Evolutionary conservation across 2,888 invertebrate genomes (phyloP).

Genomic region (Phania funesta): DNA sequence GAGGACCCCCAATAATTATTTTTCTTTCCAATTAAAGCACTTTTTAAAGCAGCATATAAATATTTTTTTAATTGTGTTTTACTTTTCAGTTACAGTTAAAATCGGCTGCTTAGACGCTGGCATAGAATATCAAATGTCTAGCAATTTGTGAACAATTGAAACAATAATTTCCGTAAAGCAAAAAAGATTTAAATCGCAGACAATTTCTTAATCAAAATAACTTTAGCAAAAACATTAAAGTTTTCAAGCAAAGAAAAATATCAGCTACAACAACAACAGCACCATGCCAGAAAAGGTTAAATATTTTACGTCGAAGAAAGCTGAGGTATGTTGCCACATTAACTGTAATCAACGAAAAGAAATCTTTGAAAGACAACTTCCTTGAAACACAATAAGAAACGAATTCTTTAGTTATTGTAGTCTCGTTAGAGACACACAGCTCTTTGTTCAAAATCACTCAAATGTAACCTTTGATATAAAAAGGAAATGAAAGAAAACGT

Average conservation of each 20-base stretch:
- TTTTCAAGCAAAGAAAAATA: constrained; percentile 1
- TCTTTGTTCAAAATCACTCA: constrained; percentile 64
- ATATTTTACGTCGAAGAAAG: constrained; percentile 28
- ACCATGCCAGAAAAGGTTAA: not conserved
- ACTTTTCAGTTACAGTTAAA: too few species aligned
- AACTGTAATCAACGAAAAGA: constrained; percentile 35
- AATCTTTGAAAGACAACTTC: constrained; percentile 58
- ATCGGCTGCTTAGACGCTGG: too few species aligned
- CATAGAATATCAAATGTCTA: too few species aligned
- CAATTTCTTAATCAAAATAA: not conserved
- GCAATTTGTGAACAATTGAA: too few species aligned
- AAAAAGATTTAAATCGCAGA: not conserved
- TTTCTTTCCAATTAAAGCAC: too few species aligned
- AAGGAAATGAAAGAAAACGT: not conserved
- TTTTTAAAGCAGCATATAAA: too few species aligned
- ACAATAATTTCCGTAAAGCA: too few species aligned
- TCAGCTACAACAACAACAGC: not conserved
- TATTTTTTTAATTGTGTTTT: too few species aligned
- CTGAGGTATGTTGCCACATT: constrained; percentile 28
- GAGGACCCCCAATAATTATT: too few species aligned
- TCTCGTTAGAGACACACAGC: constrained; percentile 46
- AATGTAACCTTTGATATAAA: constrained; percentile 52
- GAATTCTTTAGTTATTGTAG: constrained; percentile 41
- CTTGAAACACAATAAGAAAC: constrained; percentile 42
- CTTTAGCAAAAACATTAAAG: constrained; percentile 34